These are phyloP conservation scores for Hydractinia symbiolongicarpus DNA, from an alignment of 30 jellyfish, hydroid and myxozoan genomes.

Conservation along the genomic window DNA sequence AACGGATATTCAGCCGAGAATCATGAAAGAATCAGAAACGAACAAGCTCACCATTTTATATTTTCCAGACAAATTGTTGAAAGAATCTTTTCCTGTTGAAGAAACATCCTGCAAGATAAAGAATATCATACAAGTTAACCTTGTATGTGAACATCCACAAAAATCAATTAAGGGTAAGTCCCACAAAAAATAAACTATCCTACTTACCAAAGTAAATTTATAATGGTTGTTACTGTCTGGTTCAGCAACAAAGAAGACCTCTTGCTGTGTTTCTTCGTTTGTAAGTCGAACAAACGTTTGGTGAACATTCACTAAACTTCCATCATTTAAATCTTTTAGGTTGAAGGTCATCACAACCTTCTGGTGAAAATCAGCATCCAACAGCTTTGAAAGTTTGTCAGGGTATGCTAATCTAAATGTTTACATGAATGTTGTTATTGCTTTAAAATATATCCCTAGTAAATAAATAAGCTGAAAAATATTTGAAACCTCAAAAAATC, in stretches of 20 bases:
- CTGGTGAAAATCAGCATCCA: slow-evolving; percentile 94
- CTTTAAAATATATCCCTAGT: too few relatives aligned
- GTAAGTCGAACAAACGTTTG: slow-evolving; percentile 80
- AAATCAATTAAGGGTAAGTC: neutral
- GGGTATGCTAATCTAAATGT: slow-evolving; percentile 63
- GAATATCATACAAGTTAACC: neutral
- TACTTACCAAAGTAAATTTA: slow-evolving; percentile 61
- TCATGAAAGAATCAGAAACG: too few relatives aligned
- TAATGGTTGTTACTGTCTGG: slow-evolving; percentile 77
- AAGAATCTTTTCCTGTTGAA: slow-evolving; percentile 88
- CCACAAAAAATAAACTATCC: neutral
- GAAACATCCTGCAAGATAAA: slow-evolving; percentile 62
- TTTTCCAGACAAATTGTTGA: slow-evolving; percentile 72
- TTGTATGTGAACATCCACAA: neutral
- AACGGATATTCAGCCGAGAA: too few relatives aligned
- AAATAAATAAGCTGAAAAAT: too few relatives aligned
- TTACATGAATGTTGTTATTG: too few relatives aligned
- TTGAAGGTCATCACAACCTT: slow-evolving; percentile 70
- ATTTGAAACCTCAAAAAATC: too few relatives aligned
- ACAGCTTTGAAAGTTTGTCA: slow-evolving; percentile 27
- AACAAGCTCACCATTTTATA: slow-evolving; percentile 62
- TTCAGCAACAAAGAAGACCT: slow-evolving; percentile 89
- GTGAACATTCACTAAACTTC: slow-evolving; percentile 59
- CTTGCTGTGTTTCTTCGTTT: slow-evolving; percentile 72
- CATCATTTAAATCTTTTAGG: slow-evolving; percentile 47